Evolutionary conservation across 2,888 invertebrate genomes (phyloP).

Genomic region (Salpingus planirostris): DNA sequence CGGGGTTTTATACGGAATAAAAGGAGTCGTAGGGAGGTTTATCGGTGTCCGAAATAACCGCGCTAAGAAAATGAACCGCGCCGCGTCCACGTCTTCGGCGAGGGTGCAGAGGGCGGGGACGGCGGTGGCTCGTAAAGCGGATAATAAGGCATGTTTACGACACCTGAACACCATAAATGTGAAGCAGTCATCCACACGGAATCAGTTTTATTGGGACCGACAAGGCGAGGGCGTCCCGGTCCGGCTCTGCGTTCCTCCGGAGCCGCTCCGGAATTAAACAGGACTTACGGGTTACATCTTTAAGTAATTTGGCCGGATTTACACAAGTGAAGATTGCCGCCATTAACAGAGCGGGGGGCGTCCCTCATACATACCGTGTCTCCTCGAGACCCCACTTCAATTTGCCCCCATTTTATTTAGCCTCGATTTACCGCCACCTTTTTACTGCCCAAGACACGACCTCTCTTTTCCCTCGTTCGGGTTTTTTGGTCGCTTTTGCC

Average conservation of each 20-base stretch:
- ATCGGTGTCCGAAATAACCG: slow-evolving; percentile 32
- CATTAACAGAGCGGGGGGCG: too few species aligned
- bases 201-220: slow-evolving; percentile 15
- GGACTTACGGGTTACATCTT: slow-evolving; percentile 12
- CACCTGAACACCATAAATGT: slow-evolving; percentile 36
- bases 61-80: slow-evolving; percentile 27
- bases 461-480: too few species aligned
- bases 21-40: slow-evolving; percentile 25
- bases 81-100: too few species aligned
- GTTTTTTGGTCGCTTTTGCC: too few species aligned
- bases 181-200: slow-evolving; percentile 29
- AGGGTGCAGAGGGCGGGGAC: slow-evolving; percentile 20
- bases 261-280: slow-evolving; percentile 12
- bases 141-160: slow-evolving; percentile 40
- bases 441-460: too few species aligned
- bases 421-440: too few species aligned
- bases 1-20: slow-evolving; percentile 23
- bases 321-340: slow-evolving; percentile 13
- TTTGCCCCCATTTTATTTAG: too few species aligned
- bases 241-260: slow-evolving; percentile 4
- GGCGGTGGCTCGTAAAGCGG: slow-evolving; percentile 34
- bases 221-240: slow-evolving; percentile 2
- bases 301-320: slow-evolving; percentile 14
- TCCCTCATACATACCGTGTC: too few species aligned
- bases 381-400: too few species aligned